phyloP scores from a whole-genome alignment of 2,797 vertebrate species.

The Cirrhinus molitorella region DNA sequence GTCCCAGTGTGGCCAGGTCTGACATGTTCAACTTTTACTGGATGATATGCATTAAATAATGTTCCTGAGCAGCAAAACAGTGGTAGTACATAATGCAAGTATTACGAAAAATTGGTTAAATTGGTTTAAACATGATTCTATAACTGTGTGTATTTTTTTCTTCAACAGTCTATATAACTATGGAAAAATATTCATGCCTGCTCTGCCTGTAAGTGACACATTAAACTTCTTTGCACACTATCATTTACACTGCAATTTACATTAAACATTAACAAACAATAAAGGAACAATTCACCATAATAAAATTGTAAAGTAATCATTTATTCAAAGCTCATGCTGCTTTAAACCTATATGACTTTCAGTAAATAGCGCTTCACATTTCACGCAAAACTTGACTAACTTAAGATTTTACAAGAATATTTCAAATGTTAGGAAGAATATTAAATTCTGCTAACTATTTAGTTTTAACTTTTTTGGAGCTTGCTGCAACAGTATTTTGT shows the following conservation, averaged over 20 bases:
- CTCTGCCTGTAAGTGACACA: conserved; percentile 89
- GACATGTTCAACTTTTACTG: neutral
- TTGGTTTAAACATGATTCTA: neutral
- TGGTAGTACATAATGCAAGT: neutral
- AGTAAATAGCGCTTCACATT: neutral
- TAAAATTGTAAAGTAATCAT: neutral
- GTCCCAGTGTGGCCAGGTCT: conserved; percentile 86
- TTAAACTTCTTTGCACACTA: too few species aligned
- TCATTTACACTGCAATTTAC: neutral
- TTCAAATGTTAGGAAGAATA: too few species aligned
- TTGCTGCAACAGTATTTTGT: too few species aligned
- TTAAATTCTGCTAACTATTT: too few species aligned
- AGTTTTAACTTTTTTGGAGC: too few species aligned
- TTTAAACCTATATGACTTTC: neutral
- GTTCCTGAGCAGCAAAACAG: neutral
- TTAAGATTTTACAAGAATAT: neutral
- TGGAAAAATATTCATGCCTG: conserved; percentile 92
- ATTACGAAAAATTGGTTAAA: neutral
- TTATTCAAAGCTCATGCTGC: neutral
- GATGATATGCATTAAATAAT: neutral
- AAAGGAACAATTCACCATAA: neutral
- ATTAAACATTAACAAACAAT: too few species aligned
- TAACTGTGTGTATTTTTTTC: neutral
- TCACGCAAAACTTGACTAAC: too few species aligned
- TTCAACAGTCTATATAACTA: conserved; percentile 86